A percentile compares a stretch with the other conserved stretches of the same genome.
phyloP scores from a whole-genome alignment of 2,888 invertebrate species.

The Molorchus minor region DNA sequence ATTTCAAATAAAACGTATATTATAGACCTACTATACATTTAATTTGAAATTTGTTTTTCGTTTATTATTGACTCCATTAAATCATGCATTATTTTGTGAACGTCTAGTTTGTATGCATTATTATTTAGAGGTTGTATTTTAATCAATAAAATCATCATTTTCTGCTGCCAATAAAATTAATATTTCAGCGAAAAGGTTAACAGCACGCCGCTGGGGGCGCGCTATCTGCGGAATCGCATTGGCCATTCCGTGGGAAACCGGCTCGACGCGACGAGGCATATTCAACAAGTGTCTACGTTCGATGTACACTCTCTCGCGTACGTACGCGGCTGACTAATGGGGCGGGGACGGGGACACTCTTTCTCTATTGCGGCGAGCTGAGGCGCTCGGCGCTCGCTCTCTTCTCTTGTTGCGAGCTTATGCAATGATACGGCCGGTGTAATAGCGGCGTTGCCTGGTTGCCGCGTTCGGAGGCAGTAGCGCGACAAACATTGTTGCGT shows the following conservation, averaged over 20 bases:
- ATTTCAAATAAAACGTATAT: no score
- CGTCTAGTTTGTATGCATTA: no score
- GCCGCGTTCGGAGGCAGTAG: no score
- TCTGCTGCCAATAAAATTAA: no score
- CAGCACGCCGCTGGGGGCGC: constrained; percentile 22
- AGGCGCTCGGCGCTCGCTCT: constrained; percentile 1
- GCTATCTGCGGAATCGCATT: constrained; percentile 39
- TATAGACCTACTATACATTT: no score
- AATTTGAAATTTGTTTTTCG: no score
- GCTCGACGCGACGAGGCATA: constrained; percentile 20
- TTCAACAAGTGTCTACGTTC: constrained; percentile 38
- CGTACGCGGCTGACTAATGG: constrained; percentile 38
- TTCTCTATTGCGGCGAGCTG: constrained; percentile 6
- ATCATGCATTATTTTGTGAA: no score
- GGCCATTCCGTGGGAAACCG: constrained; percentile 34
- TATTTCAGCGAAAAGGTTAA: neutral
- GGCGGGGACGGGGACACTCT: constrained; percentile 26
- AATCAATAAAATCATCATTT: no score
- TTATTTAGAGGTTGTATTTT: no score
- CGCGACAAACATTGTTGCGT: no score
- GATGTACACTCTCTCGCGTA: constrained; percentile 28
- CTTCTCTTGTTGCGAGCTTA: constrained; percentile 37
- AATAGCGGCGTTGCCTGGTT: constrained; percentile 30
- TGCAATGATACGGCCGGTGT: constrained; percentile 32
- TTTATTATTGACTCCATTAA: no score